Conservation (phyloP, 2,888 invertebrate genomes). For the Parapristionchus giblindavisi region DNA sequence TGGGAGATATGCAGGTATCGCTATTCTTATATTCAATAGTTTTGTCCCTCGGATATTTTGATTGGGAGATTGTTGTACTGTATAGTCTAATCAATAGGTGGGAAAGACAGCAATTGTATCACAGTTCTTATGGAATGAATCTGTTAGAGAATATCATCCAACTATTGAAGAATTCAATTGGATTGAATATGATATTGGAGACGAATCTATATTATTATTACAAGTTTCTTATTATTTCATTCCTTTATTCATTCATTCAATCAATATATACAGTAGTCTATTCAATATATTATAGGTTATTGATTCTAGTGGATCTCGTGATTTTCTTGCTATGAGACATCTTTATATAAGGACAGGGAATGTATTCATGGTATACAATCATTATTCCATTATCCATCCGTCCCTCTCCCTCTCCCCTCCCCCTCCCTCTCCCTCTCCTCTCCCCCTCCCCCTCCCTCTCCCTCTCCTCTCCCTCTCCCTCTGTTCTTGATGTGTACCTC, state of each 20-base stretch:
- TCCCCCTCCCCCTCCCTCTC: background rate
- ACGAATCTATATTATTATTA: slow-evolving; percentile 47
- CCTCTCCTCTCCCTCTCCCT: slow-evolving; percentile 12
- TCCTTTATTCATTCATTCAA: slow-evolving; percentile 5
- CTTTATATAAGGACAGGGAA: slow-evolving; percentile 65
- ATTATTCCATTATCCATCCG: background rate
- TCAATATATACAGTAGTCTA: slow-evolving; percentile 3
- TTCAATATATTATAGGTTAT: slow-evolving; percentile 57
- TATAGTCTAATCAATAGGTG: too few species aligned
- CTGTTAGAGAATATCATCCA: slow-evolving; percentile 62
- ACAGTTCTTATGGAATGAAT: slow-evolving; percentile 66
- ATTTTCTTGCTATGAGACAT: slow-evolving; percentile 68
- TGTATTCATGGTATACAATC: slow-evolving; percentile 60
- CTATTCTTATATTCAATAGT: background rate
- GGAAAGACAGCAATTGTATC: slow-evolving; percentile 67
- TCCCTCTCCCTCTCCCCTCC: background rate
- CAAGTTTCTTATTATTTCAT: slow-evolving; percentile 41
- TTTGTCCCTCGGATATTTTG: background rate
- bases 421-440: slow-evolving; percentile 1
- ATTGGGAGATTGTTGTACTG: background rate
- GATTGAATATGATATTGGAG: slow-evolving; percentile 66
- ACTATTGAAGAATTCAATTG: slow-evolving; percentile 69
- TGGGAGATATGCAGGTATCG: slow-evolving; percentile 43
- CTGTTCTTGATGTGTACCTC: background rate
- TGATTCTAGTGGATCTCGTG: slow-evolving; percentile 65